These are phyloP conservation scores for Hydropsyche tenuis DNA, from an alignment of 1,140 invertebrate species.

Conservation along the genomic window DNA sequence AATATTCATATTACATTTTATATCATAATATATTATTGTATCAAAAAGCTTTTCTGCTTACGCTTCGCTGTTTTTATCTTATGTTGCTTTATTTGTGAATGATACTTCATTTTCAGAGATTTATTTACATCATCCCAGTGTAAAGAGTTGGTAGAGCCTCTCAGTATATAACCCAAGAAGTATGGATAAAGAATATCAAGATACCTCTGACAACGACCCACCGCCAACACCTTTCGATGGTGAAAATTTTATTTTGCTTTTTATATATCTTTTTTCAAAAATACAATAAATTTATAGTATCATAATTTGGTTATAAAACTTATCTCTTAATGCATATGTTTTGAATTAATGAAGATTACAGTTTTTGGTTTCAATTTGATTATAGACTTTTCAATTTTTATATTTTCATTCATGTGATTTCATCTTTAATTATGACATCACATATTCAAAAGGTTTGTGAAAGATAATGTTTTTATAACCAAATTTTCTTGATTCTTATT, in stretches of 20 bases:
- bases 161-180: slow-evolving; percentile 5
- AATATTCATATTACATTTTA: too few species aligned
- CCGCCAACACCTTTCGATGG: slow-evolving; percentile 29
- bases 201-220: slow-evolving; percentile 19
- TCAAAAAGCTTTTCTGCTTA: too few species aligned
- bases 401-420: not conserved
- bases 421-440: not conserved
- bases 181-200: slow-evolving; percentile 15
- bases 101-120: slow-evolving; percentile 31
- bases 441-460: not conserved
- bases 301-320: not conserved
- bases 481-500: not conserved
- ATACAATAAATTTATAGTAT: not conserved
- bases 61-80: slow-evolving; percentile 26
- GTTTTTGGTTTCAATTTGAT: not conserved
- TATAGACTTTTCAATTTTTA: not conserved
- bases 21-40: too few species aligned
- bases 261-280: not conserved
- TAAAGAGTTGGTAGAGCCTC: not conserved
- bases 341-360: not conserved
- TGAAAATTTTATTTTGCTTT: slow-evolving; percentile 35
- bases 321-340: slow-evolving; percentile 6
- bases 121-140: not conserved
- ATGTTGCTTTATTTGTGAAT: slow-evolving; percentile 36
- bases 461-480: not conserved